Conservation (phyloP, 2,797 vertebrate genomes). For the Rhabdomys pumilio region DNA sequence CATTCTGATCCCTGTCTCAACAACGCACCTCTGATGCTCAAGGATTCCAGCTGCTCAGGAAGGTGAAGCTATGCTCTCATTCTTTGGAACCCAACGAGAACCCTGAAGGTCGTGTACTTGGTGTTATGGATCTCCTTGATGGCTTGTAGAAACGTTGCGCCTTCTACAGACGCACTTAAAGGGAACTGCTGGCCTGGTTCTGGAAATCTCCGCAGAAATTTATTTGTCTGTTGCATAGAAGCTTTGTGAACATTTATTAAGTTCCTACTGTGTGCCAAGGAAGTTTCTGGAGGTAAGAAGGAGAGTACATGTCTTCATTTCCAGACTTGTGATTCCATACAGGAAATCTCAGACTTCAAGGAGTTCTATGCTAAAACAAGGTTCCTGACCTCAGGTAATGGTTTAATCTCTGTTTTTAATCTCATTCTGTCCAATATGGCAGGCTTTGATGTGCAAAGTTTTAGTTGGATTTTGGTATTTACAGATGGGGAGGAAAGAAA, state of each 20-base stretch:
- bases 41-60: background rate
- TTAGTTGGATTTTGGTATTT: background rate
- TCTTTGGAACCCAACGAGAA: background rate
- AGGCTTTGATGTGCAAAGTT: slow-evolving; percentile 2
- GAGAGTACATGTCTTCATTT: background rate
- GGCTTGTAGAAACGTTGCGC: background rate
- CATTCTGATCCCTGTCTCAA: background rate
- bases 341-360: background rate
- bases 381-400: background rate
- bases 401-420: background rate
- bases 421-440: slow-evolving; percentile 13
- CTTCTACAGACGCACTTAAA: background rate
- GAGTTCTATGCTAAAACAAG: background rate
- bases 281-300: background rate
- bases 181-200: background rate
- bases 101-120: background rate
- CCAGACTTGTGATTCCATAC: background rate
- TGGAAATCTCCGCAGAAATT: background rate
- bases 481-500: slow-evolving; percentile 17
- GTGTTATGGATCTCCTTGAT: background rate
- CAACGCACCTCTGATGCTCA: background rate
- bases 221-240: background rate
- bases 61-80: background rate
- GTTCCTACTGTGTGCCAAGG: background rate
- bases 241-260: background rate